phyloP scores from a whole-genome alignment of 2,113 vertebrate species.

The Centropus unirufus region DNA sequence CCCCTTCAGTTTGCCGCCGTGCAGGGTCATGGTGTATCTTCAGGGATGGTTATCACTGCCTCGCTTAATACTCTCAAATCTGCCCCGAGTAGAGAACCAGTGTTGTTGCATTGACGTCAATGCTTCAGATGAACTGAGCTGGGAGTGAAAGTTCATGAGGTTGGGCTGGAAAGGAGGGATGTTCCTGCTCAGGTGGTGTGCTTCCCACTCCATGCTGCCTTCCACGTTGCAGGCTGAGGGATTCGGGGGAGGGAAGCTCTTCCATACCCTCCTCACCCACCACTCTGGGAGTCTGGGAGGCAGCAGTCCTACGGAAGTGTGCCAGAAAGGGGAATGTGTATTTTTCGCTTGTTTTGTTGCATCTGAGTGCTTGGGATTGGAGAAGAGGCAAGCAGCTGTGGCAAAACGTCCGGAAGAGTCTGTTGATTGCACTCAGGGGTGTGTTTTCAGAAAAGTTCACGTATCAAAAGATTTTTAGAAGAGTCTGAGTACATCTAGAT shows the following conservation, averaged over 20 bases:
- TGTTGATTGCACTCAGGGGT: neutral
- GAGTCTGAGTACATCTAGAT: neutral
- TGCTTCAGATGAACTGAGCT: neutral
- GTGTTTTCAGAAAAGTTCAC: neutral
- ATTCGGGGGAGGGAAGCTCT: fast-evolving
- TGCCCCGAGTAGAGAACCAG: neutral
- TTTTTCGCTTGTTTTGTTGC: neutral
- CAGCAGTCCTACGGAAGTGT: neutral
- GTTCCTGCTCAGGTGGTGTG: fast-evolving
- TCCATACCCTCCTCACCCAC: neutral
- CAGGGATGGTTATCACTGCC: neutral
- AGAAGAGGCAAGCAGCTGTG: neutral
- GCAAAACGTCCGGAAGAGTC: neutral
- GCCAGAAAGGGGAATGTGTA: neutral
- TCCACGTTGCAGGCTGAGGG: fast-evolving
- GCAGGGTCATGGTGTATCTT: neutral
- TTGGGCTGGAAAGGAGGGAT: neutral
- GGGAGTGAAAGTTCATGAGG: neutral
- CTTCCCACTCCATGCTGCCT: neutral
- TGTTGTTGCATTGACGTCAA: neutral
- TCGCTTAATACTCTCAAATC: neutral
- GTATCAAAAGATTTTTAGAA: neutral
- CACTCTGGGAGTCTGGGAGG: neutral
- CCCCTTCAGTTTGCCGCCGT: neutral
- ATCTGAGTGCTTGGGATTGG: neutral